Evolutionary conservation across 2,888 invertebrate species (phyloP), one percentile per base, ranked within the genome.

Genomic region (Synanthedon tipuliformis): DNA sequence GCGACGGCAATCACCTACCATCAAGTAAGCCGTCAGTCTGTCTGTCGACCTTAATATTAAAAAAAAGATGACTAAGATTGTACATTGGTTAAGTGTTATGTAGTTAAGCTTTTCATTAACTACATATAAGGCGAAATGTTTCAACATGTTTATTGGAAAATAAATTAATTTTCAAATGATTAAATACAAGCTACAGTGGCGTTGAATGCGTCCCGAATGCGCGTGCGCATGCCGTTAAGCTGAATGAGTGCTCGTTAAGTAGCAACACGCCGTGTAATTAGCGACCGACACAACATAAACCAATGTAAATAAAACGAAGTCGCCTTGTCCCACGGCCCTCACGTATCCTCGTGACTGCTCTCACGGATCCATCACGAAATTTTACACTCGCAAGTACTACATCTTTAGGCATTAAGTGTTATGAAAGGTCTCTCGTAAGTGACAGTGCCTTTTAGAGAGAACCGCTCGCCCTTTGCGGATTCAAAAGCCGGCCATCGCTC

Each of bases 341-440:
- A 52, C 69, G 69, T 74, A 66, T 34, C 69, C 75, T 78, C 84
- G 85, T 86, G 86, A 85, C 84, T 74, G 57, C 76, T 73, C 76
- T 73, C 75, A 71, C 75, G 75, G 72, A 78, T 77, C 75, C 81
- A 81, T 83, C 85, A 83, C 85, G 83, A 81, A 78, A 75, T 71
- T 75, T 78, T 70, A 77, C 80, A 78, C 75, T 77, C 73, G 66
- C 34, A 34, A 34, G 34, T 67, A 73, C 75, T 72, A 78, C 73
- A 80, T 80, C 78, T 78, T n/a, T 78, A 34, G 34, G 34, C 34
- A 78, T 82, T 81, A 79, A 75, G 75, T 77, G 73, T 81, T 82
- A 83, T 84, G 82, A 84, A 82, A 83, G 77, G 74, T 71, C 66
- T 63, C 68, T 65, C 61, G 69, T 72, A 76, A 78, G 76, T 80